Base-by-base conservation (phyloP, 1,140 invertebrate species). In the Coelopa frigida region DNA sequence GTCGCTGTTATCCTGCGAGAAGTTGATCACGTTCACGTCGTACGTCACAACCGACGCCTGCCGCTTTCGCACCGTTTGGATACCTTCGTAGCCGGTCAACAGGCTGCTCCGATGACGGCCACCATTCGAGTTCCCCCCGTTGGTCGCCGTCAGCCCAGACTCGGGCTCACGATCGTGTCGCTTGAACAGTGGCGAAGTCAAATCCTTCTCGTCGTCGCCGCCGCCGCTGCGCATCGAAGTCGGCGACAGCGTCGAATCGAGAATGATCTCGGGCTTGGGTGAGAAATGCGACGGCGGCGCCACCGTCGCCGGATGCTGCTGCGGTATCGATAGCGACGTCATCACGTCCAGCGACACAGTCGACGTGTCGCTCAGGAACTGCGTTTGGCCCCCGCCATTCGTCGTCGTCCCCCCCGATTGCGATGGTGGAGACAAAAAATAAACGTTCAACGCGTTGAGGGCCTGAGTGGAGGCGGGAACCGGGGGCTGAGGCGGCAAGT, bases 21-120 rank as follows among this genome's bases (percentile, higher is more conserved):
- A 69, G 50, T 70, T 68, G 32, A 70, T 70, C 53, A 70, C 67
- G 53, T 70, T 70, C 7, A 70, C 67, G 39, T 69, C 66, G 49
- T 70, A 70, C 43, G 67, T 70, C 33, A 70, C 67, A 44, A 67
- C 61, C 5, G 67, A 68, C 6, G 66, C 63, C 37, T 69, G 61
- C 38, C 67, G 58, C 47, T 66, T 68, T 20, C 66, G 59, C 27
- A 59, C 50, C 5, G 54, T 55, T 44, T 65, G 65, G 27, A 56
- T 57, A 32, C 58, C 60, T 37, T 68, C 65, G 44, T 65, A 61
- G 31, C 60, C 60, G 0, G 58, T 51, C 22, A 67, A 50, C 23
- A 68, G 51, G 49, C 57, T 61, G 48, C 59, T 55, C 4, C 59
- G 56, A 35, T 67, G 60, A 20, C 55, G 52, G 24, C 40, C 49